Base-by-base conservation (phyloP, 2,797 vertebrate genomes). In the Clamator glandarius region DNA sequence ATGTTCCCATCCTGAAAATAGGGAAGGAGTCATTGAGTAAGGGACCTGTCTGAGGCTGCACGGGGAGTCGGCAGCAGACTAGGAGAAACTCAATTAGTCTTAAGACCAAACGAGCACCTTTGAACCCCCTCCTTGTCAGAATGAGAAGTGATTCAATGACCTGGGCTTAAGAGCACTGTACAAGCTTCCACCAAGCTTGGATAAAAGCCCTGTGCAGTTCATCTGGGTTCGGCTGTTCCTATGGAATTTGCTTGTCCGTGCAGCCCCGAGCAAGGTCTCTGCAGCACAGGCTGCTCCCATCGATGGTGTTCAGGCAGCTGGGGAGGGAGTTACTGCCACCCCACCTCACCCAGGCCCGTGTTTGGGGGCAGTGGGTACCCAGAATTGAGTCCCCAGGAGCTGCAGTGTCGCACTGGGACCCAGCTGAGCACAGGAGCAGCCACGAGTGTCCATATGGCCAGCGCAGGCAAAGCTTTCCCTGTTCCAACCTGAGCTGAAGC, bases 151-250 rank as follows among this genome's bases (percentile, higher is more conserved):
- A 91, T 74, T 81, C 35, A 76, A 68, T 19, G 46, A 73, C 63
- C 91, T 48, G 89, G 15, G 48, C 75, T 73, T n/a, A 31, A 13
- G 13, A 1, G 48, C n/a, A 44, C 48, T 84, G 28, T 35, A 24
- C 25, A 29, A 67, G 41, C 73, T 44, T 20, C 67, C 69, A 48
- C 39, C 39, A 19, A 66, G 55, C 58, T 62, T 84, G 89, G 73
- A 78, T 36, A 64, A 61, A 41, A 92, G 93, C 91, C 80, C 87
- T 24, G 29, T 4, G 52, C 24, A 15, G 75, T 77, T 86, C 83
- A 84, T 41, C 69, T 51, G 68, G 76, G 66, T 89, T 89, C 95
- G 89, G 83, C 73, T 50, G 48, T 89, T 91, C 92, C 89, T 77
- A 57, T 79, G 24, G 42, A 75, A 73, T 85, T 62, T 50, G 63